A percentile compares a stretch with the other conserved stretches of the same genome.
These are phyloP conservation scores for Ophthalmolycus amberensis DNA, from an alignment of 2,113 vertebrate genomes.

Conservation along the genomic window DNA sequence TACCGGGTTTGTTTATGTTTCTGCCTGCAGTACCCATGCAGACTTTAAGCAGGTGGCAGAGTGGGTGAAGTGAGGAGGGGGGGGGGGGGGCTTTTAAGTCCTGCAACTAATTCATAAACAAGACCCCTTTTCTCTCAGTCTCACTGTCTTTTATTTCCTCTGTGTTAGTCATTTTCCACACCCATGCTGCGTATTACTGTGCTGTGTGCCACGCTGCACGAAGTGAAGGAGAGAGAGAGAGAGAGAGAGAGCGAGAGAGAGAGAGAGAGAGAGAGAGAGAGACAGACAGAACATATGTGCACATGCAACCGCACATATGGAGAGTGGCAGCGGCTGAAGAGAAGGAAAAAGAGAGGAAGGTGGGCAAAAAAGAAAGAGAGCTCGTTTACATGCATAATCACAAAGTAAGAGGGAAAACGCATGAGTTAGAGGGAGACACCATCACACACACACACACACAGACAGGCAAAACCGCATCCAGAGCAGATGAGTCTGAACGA, in stretches of 20 bases:
- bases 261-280: conserved; percentile 5
- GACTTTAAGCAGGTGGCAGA: conserved; percentile 64
- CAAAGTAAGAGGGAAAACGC: neutral
- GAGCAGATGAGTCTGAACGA: conserved; percentile 22
- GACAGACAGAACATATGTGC: conserved; percentile 1
- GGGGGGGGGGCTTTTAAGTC: conserved; percentile 62
- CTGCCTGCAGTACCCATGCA: conserved; percentile 60
- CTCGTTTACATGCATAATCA: conserved; percentile 31
- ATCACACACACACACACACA: conserved; percentile 25
- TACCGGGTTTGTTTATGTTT: conserved; percentile 63
- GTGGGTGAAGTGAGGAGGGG: conserved; percentile 50
- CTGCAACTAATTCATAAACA: conserved; percentile 71
- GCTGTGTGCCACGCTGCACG: conserved; percentile 23
- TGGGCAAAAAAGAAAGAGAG: neutral
- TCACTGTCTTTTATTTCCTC: conserved; percentile 54
- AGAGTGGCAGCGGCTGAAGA: neutral
- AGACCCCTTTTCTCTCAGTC: conserved; percentile 40
- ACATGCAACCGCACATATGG: neutral
- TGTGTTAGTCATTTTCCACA: conserved; percentile 50
- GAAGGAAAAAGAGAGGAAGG: neutral
- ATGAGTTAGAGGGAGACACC: neutral
- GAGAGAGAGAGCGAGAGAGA: conserved; percentile 2
- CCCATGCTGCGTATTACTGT: conserved; percentile 46
- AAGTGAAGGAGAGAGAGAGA: conserved; percentile 12
- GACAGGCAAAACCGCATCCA: conserved; percentile 11